Conservation (phyloP, 2,113 vertebrate species). For the Synchiropus splendidus region DNA sequence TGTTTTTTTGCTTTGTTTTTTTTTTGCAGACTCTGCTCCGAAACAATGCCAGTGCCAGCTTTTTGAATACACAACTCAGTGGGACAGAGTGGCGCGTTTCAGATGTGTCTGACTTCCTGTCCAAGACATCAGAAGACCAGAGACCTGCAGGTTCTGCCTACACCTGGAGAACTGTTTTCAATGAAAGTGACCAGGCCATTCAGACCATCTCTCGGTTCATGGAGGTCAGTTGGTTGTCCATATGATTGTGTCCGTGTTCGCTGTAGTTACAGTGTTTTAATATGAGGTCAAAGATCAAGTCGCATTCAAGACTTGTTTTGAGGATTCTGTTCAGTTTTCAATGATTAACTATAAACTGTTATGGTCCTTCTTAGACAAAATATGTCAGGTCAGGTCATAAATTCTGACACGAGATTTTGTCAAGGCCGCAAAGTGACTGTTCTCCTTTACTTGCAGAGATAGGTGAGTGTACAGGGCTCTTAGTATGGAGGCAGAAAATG, state of each 20-base stretch:
- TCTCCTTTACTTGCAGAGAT: too few species aligned
- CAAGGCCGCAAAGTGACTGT: too few species aligned
- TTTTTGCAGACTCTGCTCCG: constrained; percentile 76
- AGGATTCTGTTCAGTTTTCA: too few species aligned
- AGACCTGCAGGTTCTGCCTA: constrained; percentile 60
- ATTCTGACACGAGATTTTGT: too few species aligned
- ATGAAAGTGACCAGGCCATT: constrained; percentile 84
- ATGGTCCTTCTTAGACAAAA: too few species aligned
- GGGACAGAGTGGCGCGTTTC: constrained; percentile 76
- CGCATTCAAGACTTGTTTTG: constrained; percentile 52
- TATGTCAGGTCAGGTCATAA: too few species aligned
- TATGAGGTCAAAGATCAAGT: constrained; percentile 79
- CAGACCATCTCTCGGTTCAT: constrained; percentile 88
- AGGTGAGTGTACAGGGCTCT: too few species aligned
- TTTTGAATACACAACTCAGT: constrained; percentile 70
- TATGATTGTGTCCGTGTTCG: constrained; percentile 81
- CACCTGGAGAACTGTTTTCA: constrained; percentile 87
- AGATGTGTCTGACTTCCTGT: constrained; percentile 75
- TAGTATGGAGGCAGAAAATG: constrained; percentile 83
- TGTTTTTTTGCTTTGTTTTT: neutral
- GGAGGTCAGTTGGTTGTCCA: constrained; percentile 72
- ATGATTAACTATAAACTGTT: too few species aligned
- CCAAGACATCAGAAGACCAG: constrained; percentile 71
- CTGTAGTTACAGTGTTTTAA: constrained; percentile 67
- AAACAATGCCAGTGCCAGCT: constrained; percentile 68